Evolutionary conservation across 1,140 invertebrate genomes (phyloP), one percentile per base, ranked within the genome.

Genomic region (Pseudoatta argentina): DNA sequence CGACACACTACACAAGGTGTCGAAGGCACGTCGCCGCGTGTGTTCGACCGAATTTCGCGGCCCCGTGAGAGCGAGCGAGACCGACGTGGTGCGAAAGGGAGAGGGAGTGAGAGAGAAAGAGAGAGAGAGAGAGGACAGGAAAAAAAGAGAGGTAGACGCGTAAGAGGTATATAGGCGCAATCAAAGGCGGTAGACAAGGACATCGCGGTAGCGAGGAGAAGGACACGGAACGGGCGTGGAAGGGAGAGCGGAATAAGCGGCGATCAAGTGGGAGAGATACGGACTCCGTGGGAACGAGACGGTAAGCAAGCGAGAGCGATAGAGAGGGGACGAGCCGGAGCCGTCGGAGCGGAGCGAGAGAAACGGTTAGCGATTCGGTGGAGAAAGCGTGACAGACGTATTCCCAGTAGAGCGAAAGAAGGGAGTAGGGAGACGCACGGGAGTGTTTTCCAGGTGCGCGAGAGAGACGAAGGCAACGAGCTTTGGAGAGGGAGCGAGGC

Each of bases 1-100:
- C 73, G 88, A 82, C 90, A 63, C 73, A 88, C 82, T 89, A 78
- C 79, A 73, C 71, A 63, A 79, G 51, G 30, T 64, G 64, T 73
- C 81, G 78, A 82, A 85, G 79, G 72, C 79, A 82, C 79, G 67
- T 82, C 67, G 79, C 34, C 53, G 78, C 79, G 79, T 57, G 79
- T 79, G 55, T 79, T 69, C 59, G 85, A 92, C 69, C 82, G 85
- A 66, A 67, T 61, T 87, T 82, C 79, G 75, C 73, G 82, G 63
- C 2, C 18, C 16, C 39, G 18, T 77, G 39, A 44, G 66, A 63
- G 71, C 67, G 83, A 87, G 79, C 77, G 79, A 66, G 87, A 82
- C 89, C 57, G 57, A 85, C 78, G 88, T 73, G 61, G 53, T 53
- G 44, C 27, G 30, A 5, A 34, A 57, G 59, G 72, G 67, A 67